phyloP scores from a whole-genome alignment of 2,113 vertebrate genomes.

The Lichenostomus cassidix region DNA sequence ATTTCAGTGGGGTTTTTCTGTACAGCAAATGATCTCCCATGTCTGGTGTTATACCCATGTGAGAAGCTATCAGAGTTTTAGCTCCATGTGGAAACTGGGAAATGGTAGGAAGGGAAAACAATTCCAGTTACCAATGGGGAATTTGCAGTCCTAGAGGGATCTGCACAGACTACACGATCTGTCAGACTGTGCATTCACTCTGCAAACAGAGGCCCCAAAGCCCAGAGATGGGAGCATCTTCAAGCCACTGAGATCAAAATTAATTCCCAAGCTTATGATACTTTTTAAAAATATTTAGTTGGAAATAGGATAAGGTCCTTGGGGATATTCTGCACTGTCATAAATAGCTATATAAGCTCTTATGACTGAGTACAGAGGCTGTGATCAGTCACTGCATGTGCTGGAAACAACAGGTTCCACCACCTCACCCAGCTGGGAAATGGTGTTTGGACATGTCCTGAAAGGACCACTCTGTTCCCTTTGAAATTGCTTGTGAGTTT shows the following conservation, averaged over 20 bases:
- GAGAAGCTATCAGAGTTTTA: background rate
- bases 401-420: background rate
- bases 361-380: background rate
- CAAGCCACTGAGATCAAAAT: background rate
- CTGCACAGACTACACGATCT: background rate
- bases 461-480: background rate
- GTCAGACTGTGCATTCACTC: background rate
- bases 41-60: background rate
- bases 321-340: background rate
- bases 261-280: background rate
- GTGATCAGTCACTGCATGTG: background rate
- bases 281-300: background rate
- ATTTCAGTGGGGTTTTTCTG: background rate
- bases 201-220: background rate
- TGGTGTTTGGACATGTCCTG: background rate
- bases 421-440: background rate
- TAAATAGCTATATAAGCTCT: background rate
- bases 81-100: background rate
- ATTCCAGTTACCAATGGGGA: background rate
- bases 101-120: background rate
- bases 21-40: background rate
- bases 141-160: background rate
- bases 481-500: background rate
- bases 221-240: background rate
- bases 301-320: background rate